Conservation (phyloP, 2,888 invertebrate genomes). For the Hymenopus coronatus region DNA sequence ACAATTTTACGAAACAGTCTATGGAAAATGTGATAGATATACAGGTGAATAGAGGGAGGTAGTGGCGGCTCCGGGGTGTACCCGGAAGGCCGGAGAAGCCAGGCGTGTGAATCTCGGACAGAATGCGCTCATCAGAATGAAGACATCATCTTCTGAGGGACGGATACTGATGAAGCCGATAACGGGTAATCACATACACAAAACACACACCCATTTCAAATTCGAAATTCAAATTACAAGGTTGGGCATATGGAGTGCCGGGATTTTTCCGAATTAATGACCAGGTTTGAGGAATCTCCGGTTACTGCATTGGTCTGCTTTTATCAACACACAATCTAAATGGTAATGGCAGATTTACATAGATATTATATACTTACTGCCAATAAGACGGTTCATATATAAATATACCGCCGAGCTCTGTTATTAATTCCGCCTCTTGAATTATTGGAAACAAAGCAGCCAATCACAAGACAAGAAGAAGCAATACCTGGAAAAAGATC, state of each 20-base stretch:
- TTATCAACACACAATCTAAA: slow-evolving; percentile 20
- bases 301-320: background rate
- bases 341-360: background rate
- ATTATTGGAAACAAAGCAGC: too few relatives aligned
- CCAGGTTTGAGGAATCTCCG: background rate
- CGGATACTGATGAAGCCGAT: background rate
- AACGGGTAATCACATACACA: slow-evolving; percentile 12
- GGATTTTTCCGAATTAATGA: background rate
- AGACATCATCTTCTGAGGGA: background rate
- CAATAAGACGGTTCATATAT: background rate
- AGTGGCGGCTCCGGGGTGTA: background rate
- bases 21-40: too few relatives aligned
- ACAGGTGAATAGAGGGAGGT: too few relatives aligned
- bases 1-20: too few relatives aligned
- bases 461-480: too few relatives aligned
- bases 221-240: slow-evolving; percentile 21
- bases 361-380: background rate
- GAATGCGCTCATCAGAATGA: background rate
- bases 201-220: background rate
- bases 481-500: too few relatives aligned
- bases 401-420: background rate
- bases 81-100: background rate
- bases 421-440: background rate
- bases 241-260: background rate
- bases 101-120: background rate